Evolutionary conservation across 2,113 vertebrate genomes (phyloP).

Genomic region (Pycnonotus jocosus): DNA sequence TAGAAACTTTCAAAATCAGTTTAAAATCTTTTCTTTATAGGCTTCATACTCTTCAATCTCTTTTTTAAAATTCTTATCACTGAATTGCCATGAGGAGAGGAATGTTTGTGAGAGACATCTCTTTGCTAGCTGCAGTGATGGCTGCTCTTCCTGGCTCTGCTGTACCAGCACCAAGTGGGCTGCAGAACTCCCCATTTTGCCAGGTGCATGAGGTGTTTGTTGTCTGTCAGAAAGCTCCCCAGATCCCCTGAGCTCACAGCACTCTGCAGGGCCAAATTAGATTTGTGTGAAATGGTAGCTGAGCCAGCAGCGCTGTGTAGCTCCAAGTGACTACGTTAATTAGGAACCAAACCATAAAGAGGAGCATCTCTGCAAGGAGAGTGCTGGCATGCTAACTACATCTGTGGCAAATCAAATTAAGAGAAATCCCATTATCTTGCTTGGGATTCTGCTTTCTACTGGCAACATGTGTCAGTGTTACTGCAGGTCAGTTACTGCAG

Average conservation of each 20-base stretch:
- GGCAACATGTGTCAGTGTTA: not conserved
- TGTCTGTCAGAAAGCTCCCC: slow-evolving; percentile 16
- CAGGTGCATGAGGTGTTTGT: not conserved
- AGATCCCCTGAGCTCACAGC: slow-evolving; percentile 8
- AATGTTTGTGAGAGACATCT: not conserved
- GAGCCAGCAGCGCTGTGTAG: slow-evolving; percentile 43
- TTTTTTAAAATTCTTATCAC: not conserved
- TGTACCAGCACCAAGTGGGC: not conserved
- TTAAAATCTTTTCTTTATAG: slow-evolving; percentile 35
- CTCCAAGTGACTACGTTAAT: slow-evolving; percentile 68
- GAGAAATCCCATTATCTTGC: slow-evolving; percentile 68
- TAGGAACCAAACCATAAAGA: slow-evolving; percentile 64
- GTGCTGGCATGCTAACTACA: slow-evolving; percentile 35
- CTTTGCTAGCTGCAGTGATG: not conserved
- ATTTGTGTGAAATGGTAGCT: slow-evolving; percentile 57
- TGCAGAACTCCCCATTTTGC: not conserved
- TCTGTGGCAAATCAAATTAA: slow-evolving; percentile 67
- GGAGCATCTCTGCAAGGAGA: slow-evolving; percentile 60
- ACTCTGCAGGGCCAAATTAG: slow-evolving; percentile 64
- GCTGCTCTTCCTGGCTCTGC: not conserved
- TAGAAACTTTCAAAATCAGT: slow-evolving; percentile 57
- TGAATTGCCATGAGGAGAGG: not conserved
- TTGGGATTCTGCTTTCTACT: slow-evolving; percentile 43
- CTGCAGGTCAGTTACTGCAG: slow-evolving; percentile 2
- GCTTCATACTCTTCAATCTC: slow-evolving; percentile 5